These are phyloP conservation scores for Mesaphorura yosii DNA, from an alignment of 1,140 invertebrate species.

Conservation along the genomic window DNA sequence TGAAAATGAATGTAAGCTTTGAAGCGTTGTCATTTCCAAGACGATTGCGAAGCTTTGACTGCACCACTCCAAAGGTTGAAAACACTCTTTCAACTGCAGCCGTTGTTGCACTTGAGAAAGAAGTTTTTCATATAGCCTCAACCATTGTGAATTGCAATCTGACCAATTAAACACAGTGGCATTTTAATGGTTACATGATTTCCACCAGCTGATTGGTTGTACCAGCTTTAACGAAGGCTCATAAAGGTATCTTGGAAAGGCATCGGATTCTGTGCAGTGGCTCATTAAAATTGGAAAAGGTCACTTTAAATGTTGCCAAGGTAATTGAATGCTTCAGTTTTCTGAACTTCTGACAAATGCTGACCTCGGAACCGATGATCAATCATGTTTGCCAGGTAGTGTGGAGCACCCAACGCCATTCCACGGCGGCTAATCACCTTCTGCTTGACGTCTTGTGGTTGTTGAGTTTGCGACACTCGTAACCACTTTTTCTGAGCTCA, in stretches of 20 bases:
- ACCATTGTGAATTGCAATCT: neutral
- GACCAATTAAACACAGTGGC: neutral
- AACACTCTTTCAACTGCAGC: conserved; percentile 23
- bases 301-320: neutral
- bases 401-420: neutral
- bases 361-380: neutral
- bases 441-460: neutral
- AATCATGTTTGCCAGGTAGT: neutral
- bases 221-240: neutral
- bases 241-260: neutral
- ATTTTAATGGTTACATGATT: neutral
- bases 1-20: conserved; percentile 25
- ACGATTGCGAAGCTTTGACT: conserved; percentile 25
- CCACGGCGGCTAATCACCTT: neutral
- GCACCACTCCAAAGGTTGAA: conserved; percentile 25
- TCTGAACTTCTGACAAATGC: neutral
- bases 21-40: conserved; percentile 22
- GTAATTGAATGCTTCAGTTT: neutral
- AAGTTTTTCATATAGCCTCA: conserved; percentile 5
- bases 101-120: conserved; percentile 17
- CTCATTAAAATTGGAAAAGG: neutral
- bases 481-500: neutral
- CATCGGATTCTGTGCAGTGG: neutral
- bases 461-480: neutral
- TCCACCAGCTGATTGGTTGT: neutral